Base-by-base conservation (phyloP, 2,888 invertebrate genomes). In the Aporophyla nigra region DNA sequence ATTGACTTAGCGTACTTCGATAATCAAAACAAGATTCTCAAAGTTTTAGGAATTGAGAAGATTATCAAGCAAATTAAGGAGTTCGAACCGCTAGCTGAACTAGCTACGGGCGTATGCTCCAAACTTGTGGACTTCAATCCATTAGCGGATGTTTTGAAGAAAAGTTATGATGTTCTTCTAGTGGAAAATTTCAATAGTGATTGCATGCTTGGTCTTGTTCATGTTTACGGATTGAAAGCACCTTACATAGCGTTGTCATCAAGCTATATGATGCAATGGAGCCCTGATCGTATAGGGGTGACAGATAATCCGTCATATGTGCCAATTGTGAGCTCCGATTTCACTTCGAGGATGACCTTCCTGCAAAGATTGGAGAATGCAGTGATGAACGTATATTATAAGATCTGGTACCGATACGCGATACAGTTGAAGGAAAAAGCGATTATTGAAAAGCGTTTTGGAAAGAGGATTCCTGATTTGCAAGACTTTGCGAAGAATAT, bases 151-250 rank as follows among this genome's bases (percentile, higher is more conserved):
- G 93, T 93, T 14, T 78, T 97, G 83, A 91, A 93, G 80, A 91
- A 91, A 54, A 93, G 95, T n/a, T 98, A 97, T 84, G 98, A 98
- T 89, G 88, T 98, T 19, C 92, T 98, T 16, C 90, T 98, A 14
- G 95, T 97, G 40, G 98, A 98, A 90, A 96, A 97, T 81, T 98
- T 98, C 83, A 97, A 97, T 84, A 97, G 97, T 53, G 97, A 98
- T 85, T 98, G 98, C 77, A 97, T 97, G 92, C 91, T 98, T 67
- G 97, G 97, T 0, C 92, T 98, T 71, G 96, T 97, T 0, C 96
- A 97, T 90, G 89, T 97, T 46, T 95, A 97, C 84, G 93, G 93
- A 1, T 84, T 94, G 75, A 94, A 96, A 71, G 96, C 97, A 10
- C 98, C 98, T 0, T 93, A 97, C 3, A 93, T 98, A 14, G 97